These are phyloP conservation scores for Candidula unifasciata DNA, from an alignment of 2,888 invertebrate species.

Conservation along the genomic window DNA sequence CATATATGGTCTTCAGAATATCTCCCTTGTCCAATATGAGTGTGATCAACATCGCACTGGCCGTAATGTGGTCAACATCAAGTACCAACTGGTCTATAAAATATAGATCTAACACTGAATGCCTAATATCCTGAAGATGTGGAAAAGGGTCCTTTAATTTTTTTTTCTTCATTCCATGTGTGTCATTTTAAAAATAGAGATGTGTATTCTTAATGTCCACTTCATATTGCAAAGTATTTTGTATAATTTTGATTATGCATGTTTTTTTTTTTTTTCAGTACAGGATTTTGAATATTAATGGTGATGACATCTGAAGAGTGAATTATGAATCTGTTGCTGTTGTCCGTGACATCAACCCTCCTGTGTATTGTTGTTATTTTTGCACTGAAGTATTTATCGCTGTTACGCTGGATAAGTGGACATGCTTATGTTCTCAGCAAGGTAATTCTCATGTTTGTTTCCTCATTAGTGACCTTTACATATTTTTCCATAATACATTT, in stretches of 20 bases:
- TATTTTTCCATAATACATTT: too few species aligned
- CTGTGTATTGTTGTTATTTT: constrained; percentile 58
- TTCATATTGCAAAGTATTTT: neutral
- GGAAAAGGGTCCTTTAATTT: too few species aligned
- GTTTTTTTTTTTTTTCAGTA: neutral
- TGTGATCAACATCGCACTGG: too few species aligned
- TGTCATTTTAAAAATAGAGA: too few species aligned
- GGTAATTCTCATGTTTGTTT: constrained; percentile 45
- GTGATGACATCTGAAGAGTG: constrained; percentile 11
- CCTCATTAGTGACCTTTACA: too few species aligned
- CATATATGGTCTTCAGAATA: too few species aligned
- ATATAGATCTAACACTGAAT: too few species aligned
- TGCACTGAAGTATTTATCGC: constrained; percentile 61
- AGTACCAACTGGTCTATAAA: too few species aligned
- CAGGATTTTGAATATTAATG: constrained; percentile 7
- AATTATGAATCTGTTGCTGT: constrained; percentile 58
- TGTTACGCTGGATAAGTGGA: constrained; percentile 58
- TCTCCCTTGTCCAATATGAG: too few species aligned
- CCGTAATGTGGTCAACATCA: too few species aligned
- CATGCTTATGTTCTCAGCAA: constrained; percentile 58
- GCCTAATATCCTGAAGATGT: too few species aligned
- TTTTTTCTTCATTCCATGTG: too few species aligned
- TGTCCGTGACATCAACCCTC: constrained; percentile 57
- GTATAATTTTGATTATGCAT: neutral
- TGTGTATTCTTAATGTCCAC: neutral